Evolutionary conservation across 1,140 invertebrate genomes (phyloP), one percentile per base, ranked within the genome.

Genomic region (Spodoptera litura): DNA sequence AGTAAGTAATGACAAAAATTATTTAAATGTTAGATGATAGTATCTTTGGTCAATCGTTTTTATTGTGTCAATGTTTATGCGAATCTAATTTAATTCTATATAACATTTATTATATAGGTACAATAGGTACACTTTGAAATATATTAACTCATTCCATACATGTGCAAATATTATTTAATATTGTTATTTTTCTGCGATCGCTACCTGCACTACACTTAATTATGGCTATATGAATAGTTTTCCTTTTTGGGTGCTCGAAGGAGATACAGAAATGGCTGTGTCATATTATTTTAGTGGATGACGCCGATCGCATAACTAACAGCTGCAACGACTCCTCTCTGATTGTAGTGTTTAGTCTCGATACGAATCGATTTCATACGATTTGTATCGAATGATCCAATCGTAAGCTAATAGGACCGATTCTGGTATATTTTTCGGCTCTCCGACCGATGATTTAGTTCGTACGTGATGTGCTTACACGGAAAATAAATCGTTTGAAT

Each of bases 211-310:
- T 44, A 81, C 75, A 83, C 75, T 83, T 89, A 93, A 91, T 91
- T 89, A 89, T 87, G 84, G 85, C 86, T 88, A 88, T 88, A 87
- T 88, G 77, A 84, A 89, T 86, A 89, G 89, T 88, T 85, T 83
- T 88, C 83, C 81, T 86, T 88, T 88, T 87, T 86, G 87, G 87
- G 81, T 79, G 74, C 78, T 80, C 79, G 79, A 86, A 87, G 86
- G 84, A 87, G 86, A 88, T 87, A 78, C 88, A 88, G 84, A 93
- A 94, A 94, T 83, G 91, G 91, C 91, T 93, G 87, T 93, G 93
- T 93, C 93, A 93, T 93, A 94, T 93, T 93, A 91, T 93, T 93
- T 93, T 92, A 93, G 91, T 92, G 91, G 93, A 91, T 91, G 91
- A 90, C 93, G 91, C 85, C 86, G 90, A 89, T 91, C 89, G 89